phyloP scores from a whole-genome alignment of 2,113 vertebrate species.

The Brevimyrus niger region DNA sequence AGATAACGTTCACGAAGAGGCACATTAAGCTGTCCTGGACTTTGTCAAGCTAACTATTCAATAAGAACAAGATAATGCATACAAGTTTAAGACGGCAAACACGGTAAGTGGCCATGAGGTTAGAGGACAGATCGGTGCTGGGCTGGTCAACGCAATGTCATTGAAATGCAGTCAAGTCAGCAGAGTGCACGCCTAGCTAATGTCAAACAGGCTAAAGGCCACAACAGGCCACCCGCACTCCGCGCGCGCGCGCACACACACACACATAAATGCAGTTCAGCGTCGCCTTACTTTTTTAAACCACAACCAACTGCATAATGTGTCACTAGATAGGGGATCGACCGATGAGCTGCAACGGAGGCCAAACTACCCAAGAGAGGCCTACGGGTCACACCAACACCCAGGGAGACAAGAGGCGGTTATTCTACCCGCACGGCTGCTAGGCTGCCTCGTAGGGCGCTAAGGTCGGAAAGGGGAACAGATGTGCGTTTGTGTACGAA shows the following conservation, averaged over 20 bases:
- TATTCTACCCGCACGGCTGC: neutral
- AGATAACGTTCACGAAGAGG: neutral
- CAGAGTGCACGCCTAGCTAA: neutral
- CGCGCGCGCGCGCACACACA: too few species aligned
- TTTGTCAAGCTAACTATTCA: neutral
- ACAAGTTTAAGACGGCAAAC: neutral
- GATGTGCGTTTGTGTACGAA: neutral
- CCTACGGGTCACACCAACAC: neutral
- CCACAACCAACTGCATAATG: neutral
- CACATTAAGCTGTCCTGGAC: neutral
- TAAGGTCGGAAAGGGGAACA: neutral
- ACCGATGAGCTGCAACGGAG: neutral
- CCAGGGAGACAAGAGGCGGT: neutral
- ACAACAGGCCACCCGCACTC: neutral
- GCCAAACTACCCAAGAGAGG: neutral
- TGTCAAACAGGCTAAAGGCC: constrained; percentile 2
- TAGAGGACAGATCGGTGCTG: neutral
- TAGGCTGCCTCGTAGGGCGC: neutral
- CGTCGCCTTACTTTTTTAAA: neutral
- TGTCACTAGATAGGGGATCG: neutral
- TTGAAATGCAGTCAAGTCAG: constrained; percentile 2
- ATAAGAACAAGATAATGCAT: neutral
- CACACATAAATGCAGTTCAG: neutral
- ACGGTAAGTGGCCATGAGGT: neutral
- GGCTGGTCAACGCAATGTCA: constrained; percentile 2